Base-by-base conservation (phyloP, 2,113 vertebrate genomes). In the Lasiurus cinereus region DNA sequence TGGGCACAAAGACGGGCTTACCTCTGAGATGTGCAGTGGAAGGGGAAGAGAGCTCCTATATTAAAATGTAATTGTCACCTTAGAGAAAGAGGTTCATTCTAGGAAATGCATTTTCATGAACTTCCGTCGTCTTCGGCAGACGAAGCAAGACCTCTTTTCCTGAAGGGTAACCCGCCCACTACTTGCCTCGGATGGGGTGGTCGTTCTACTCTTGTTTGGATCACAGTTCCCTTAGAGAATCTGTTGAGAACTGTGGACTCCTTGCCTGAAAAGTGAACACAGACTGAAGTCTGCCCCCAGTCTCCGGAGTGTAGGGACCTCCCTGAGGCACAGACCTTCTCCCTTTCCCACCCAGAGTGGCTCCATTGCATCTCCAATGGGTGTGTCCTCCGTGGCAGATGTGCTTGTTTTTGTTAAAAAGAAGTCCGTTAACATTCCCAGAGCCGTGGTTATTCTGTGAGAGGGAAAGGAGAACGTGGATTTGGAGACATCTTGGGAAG, bases 21-120 rank as follows among this genome's bases (percentile, higher is more conserved):
- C 3, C 4, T 43, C 64, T 56, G 90, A 69, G 79, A 80, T 54
- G 36, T 21, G 33, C 14, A 12, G 36, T 36, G 22, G 8, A 70
- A 83, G 36, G 43, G 85, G 29, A 93, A 39, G 67, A 62, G 33
- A 54, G 19, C n/a, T 31, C 27, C n/a, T 66, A 43, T 24, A 83
- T 95, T 67, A 76, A 92, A 94, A 84, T 77, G n/a, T 11, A 36
- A 29, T 54, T 67, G 33, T 94, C 48, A 8, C 74, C 50, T 77
- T 77, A 62, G 74, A 5, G 33, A 91, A 91, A 50, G 8, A 15
- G 4, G 15, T 88, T 88, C 62, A 79, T 77, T 69, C 52, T 24
- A 74, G 83, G 74, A 80, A 76, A 24, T 84, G 29, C 19, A 39
- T 59, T 86, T 90, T 70, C 13, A 21, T 12, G 67, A 94, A 83